Percentiles rank a stretch among this genome's conserved stretches.
Conservation (phyloP, 2,888 invertebrate genomes). For the Odontothrips loti region DNA sequence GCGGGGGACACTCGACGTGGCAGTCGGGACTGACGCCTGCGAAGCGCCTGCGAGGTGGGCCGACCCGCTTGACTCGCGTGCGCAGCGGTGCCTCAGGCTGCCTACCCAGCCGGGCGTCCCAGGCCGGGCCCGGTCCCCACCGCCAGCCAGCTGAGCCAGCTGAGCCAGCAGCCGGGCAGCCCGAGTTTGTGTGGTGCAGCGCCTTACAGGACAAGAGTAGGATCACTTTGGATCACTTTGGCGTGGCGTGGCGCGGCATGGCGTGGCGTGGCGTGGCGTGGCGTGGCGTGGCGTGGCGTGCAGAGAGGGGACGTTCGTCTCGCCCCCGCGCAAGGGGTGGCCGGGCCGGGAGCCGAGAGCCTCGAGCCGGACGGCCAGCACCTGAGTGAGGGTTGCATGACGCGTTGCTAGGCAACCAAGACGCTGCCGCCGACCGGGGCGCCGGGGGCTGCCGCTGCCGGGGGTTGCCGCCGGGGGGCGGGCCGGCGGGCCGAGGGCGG, state of each 20-base stretch:
- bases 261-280: no score
- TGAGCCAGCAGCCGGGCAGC: no score
- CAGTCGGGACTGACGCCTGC: no score
- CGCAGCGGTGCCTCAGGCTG: neutral
- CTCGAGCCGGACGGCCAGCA: neutral
- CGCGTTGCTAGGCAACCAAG: neutral
- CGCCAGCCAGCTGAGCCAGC: no score
- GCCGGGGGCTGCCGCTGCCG: neutral
- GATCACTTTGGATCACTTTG: no score
- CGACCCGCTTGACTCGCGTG: neutral
- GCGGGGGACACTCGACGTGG: no score
- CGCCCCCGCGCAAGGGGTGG: neutral
- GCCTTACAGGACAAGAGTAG: no score
- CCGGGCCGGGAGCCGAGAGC: no score
- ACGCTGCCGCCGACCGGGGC: neutral
- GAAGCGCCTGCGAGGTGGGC: neutral
- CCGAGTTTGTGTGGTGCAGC: no score
- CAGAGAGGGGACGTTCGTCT: neutral
- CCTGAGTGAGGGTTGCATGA: neutral
- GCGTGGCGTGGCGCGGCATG: no score
- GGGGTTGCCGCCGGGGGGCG: neutral
- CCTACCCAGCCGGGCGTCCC: neutral
- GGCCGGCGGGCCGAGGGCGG: neutral
- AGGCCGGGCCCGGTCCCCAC: no score
- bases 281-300: neutral